These are phyloP conservation scores for Drosophila tanythrix DNA, from an alignment of 2,888 invertebrate genomes.

Conservation along the genomic window DNA sequence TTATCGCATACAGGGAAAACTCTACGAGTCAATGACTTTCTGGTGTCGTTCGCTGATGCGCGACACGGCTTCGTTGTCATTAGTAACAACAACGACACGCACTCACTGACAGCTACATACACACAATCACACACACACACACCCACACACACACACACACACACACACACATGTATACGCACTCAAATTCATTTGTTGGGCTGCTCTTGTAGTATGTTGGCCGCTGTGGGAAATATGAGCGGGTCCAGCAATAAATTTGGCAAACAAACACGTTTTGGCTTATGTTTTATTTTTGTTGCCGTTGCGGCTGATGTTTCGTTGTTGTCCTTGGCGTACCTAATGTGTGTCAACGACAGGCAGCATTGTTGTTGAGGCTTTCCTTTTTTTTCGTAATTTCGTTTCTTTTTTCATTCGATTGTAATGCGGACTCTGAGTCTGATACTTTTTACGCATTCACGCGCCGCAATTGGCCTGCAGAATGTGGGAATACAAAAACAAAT, in stretches of 20 bases:
- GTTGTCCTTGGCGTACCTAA: conserved; percentile 72
- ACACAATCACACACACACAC: not conserved
- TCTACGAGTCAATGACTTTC: conserved; percentile 78
- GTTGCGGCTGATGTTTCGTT: conserved; percentile 60
- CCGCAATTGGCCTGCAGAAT: conserved; percentile 57
- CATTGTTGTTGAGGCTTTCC: conserved; percentile 48
- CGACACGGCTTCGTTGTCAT: conserved; percentile 75
- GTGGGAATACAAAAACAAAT: conserved; percentile 51
- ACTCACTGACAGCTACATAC: conserved; percentile 36
- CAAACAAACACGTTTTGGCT: conserved; percentile 77
- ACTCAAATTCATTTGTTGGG: conserved; percentile 32
- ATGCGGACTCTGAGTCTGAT: conserved; percentile 43
- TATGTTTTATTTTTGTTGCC: conserved; percentile 74
- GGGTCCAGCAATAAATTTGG: conserved; percentile 73
- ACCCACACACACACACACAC: conserved; percentile 2
- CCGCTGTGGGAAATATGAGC: conserved; percentile 61
- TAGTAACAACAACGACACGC: conserved; percentile 74
- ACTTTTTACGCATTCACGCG: conserved; percentile 77
- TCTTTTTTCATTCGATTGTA: conserved; percentile 36
- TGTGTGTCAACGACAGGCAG: conserved; percentile 70
- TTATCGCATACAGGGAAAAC: conserved; percentile 57
- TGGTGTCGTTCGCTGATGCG: conserved; percentile 78
- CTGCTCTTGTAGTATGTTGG: conserved; percentile 50
- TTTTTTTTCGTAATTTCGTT: conserved; percentile 24
- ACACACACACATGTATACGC: conserved; percentile 7